phyloP scores from a whole-genome alignment of 1,140 invertebrate species.

The Neotoxoptera formosana region DNA sequence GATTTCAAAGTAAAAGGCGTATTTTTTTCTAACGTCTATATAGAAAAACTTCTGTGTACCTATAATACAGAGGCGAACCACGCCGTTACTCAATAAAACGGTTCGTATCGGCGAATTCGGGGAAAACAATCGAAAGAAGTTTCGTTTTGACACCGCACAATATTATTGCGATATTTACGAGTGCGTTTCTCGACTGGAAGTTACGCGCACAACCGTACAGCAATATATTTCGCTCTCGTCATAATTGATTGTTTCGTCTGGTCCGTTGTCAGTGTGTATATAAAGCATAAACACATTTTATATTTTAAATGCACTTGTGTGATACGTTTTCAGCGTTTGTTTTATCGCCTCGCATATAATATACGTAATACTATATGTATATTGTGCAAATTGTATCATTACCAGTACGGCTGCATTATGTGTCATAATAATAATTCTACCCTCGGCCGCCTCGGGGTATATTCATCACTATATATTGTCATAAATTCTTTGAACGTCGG shows the following conservation, averaged over 20 bases:
- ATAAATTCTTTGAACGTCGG: background rate
- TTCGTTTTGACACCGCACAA: too few relatives aligned
- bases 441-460: background rate
- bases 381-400: constrained; percentile 2
- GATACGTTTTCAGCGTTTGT: background rate
- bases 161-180: background rate
- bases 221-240: background rate
- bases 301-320: background rate
- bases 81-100: background rate
- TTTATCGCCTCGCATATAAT: background rate
- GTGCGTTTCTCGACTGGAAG: background rate
- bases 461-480: constrained; percentile 2
- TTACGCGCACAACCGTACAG: too few relatives aligned
- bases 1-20: background rate
- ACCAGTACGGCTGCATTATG: background rate
- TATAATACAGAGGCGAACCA: too few relatives aligned
- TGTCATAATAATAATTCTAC: background rate
- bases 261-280: background rate
- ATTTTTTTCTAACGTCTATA: background rate
- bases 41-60: background rate
- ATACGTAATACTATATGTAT: too few relatives aligned
- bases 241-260: background rate
- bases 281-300: background rate
- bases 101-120: background rate
- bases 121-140: background rate